These are phyloP conservation scores for Tuta absoluta DNA, from an alignment of 2,888 invertebrate genomes.

Conservation along the genomic window DNA sequence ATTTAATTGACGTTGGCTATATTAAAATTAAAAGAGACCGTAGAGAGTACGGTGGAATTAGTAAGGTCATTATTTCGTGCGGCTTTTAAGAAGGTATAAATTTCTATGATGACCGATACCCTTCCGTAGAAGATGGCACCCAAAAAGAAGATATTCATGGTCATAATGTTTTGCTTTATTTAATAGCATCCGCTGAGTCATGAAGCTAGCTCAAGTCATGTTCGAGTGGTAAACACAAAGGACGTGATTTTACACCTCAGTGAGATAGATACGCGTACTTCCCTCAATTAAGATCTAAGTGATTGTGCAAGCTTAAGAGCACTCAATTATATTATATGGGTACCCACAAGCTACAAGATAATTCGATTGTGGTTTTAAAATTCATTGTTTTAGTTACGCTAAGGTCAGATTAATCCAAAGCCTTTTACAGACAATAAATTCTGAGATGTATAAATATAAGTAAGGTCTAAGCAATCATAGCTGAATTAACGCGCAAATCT, in stretches of 20 bases:
- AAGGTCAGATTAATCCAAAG: neutral
- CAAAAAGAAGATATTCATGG: no score
- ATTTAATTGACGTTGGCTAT: no score
- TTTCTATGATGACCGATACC: no score
- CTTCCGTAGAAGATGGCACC: no score
- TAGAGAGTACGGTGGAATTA: no score
- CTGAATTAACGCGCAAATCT: no score
- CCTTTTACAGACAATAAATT: neutral
- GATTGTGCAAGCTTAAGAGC: slow-evolving; percentile 27
- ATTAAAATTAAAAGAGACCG: no score
- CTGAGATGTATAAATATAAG: neutral
- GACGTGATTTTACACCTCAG: slow-evolving; percentile 27
- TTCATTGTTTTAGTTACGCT: slow-evolving; percentile 4
- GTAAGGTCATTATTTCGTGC: no score
- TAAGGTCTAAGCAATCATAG: neutral
- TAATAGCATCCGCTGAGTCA: neutral
- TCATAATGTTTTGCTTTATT: no score
- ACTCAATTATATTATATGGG: slow-evolving; percentile 23
- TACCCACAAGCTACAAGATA: slow-evolving; percentile 4
- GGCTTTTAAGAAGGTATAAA: no score
- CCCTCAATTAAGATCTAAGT: slow-evolving; percentile 28
- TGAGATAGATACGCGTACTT: slow-evolving; percentile 28
- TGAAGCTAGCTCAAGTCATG: neutral
- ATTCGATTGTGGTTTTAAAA: slow-evolving; percentile 15
- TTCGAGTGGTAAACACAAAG: slow-evolving; percentile 19